Evolutionary conservation across 2,888 invertebrate genomes (phyloP).

Genomic region (Phasia obesa): DNA sequence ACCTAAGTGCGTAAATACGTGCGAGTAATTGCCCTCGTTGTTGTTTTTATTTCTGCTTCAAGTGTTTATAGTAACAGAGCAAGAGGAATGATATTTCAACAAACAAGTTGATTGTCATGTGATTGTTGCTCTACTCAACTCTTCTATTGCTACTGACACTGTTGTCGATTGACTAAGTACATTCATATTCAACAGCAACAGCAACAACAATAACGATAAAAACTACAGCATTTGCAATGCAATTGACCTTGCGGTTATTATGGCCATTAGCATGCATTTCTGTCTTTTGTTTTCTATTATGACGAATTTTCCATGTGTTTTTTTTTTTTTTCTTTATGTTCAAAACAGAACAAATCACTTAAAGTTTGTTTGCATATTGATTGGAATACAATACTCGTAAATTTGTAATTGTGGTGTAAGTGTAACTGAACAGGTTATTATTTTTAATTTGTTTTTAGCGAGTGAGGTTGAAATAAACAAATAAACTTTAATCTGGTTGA

Average conservation of each 20-base stretch:
- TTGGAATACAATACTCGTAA: not conserved
- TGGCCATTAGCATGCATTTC: conserved; percentile 49
- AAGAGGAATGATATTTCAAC: conserved; percentile 41
- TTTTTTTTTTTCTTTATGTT: conserved; percentile 4
- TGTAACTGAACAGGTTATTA: too few species aligned
- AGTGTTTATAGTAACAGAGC: not conserved
- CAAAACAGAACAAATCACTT: conserved; percentile 26
- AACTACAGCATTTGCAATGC: conserved; percentile 26
- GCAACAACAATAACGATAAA: conserved; percentile 12
- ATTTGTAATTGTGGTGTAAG: not conserved
- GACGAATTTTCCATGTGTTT: not conserved
- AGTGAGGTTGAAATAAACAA: too few species aligned
- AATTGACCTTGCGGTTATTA: conserved; percentile 67
- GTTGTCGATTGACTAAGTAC: conserved; percentile 45
- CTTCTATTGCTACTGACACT: conserved; percentile 9
- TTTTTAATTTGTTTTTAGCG: too few species aligned
- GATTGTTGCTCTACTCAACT: conserved; percentile 52
- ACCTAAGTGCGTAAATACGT: conserved; percentile 28
- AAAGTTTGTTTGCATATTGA: conserved; percentile 44
- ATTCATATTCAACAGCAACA: conserved; percentile 12
- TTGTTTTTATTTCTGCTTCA: conserved; percentile 3
- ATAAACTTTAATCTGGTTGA: too few species aligned
- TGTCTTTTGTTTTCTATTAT: conserved; percentile 31
- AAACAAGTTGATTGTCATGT: conserved; percentile 65
- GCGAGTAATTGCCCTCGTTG: conserved; percentile 6